Evolutionary conservation across 2,113 vertebrate genomes (phyloP).

Genomic region (Ciconia stormi): DNA sequence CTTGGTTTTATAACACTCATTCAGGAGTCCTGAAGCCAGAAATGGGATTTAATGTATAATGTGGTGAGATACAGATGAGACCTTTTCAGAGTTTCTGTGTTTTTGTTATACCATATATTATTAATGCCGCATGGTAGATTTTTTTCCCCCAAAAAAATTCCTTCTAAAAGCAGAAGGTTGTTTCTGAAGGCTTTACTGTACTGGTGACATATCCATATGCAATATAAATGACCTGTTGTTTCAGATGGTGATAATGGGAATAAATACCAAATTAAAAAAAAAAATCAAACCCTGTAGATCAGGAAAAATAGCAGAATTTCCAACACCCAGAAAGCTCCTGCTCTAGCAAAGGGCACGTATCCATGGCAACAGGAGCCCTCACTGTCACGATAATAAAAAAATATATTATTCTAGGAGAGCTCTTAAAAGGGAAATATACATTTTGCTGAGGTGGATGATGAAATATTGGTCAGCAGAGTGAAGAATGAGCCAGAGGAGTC

Average conservation of each 20-base stretch:
- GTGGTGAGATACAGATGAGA: slow-evolving; percentile 5
- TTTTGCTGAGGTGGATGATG: slow-evolving; percentile 35
- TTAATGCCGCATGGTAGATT: background rate
- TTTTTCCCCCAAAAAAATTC: rapidly evolving
- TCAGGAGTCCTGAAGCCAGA: background rate
- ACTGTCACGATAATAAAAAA: slow-evolving; percentile 70
- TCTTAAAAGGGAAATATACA: slow-evolving; percentile 69
- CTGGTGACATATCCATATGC: background rate
- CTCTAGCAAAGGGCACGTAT: slow-evolving; percentile 59
- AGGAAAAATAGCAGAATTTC: slow-evolving; percentile 46
- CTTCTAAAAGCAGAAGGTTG: background rate
- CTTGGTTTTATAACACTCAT: slow-evolving; percentile 13
- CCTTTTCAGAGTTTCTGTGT: background rate
- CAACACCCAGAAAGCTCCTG: slow-evolving; percentile 49
- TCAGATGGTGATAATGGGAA: background rate
- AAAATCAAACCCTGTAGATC: background rate
- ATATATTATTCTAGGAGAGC: slow-evolving; percentile 54
- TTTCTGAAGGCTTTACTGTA: background rate
- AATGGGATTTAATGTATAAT: slow-evolving; percentile 14
- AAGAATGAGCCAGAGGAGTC: background rate
- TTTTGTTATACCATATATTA: background rate
- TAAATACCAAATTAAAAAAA: slow-evolving; percentile 41
- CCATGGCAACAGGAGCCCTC: slow-evolving; percentile 65
- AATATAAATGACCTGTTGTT: slow-evolving; percentile 40
- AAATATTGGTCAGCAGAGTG: slow-evolving; percentile 32